Evolutionary conservation across 1,140 invertebrate species (phyloP).

Genomic region (Conus betulinus): DNA sequence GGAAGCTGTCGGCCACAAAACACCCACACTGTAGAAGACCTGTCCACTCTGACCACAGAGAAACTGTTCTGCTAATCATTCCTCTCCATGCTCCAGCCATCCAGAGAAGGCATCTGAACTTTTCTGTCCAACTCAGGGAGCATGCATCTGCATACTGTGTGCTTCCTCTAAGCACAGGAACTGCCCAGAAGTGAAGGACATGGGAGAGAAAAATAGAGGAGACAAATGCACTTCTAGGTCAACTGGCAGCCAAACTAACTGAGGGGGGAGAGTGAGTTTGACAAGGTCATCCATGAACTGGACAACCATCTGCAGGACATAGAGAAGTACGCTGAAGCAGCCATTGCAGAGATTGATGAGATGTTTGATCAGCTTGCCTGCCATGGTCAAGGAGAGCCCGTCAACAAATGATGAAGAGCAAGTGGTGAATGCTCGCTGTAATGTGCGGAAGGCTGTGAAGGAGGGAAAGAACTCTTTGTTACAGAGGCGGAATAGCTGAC

Average conservation of each 20-base stretch:
- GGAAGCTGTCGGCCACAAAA: neutral
- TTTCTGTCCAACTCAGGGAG: neutral
- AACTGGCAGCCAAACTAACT: neutral
- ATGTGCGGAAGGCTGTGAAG: too few relatives aligned
- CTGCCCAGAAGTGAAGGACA: neutral
- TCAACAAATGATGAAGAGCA: neutral
- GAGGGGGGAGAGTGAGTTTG: neutral
- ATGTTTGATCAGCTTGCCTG: neutral
- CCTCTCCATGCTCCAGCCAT: neutral
- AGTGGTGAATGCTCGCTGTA: too few relatives aligned
- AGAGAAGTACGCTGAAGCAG: neutral
- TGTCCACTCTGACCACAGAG: neutral
- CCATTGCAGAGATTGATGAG: neutral
- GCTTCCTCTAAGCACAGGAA: slow-evolving; percentile 14
- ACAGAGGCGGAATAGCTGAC: too few relatives aligned
- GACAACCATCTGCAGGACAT: neutral
- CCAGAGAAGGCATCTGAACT: neutral
- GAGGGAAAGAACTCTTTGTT: too few relatives aligned
- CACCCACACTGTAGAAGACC: slow-evolving; percentile 29
- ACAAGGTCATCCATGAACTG: neutral
- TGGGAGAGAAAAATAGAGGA: neutral
- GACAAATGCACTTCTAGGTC: neutral
- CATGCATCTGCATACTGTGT: neutral
- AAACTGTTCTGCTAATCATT: neutral
- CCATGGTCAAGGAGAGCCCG: neutral